Evolutionary conservation across 2,797 vertebrate genomes (phyloP).

Genomic region (Cetoscarus ocellatus): DNA sequence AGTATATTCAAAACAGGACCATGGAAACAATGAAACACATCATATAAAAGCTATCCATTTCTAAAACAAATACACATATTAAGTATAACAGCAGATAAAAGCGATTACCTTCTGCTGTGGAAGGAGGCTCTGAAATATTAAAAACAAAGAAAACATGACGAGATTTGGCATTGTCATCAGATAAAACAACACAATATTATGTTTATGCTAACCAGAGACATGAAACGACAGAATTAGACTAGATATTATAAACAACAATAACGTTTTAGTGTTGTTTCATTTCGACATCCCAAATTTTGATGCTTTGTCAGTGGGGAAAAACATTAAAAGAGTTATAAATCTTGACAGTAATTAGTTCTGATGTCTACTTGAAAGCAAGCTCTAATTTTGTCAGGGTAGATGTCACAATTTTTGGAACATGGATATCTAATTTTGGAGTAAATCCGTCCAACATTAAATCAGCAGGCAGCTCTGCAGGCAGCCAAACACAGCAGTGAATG

Average conservation of each 20-base stretch:
- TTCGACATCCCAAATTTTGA: background rate
- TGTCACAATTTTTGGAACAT: constrained; percentile 16
- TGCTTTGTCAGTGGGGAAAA: background rate
- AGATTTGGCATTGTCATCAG: background rate
- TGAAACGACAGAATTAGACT: too few relatives aligned
- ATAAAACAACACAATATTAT: background rate
- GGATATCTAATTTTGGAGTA: constrained; percentile 9
- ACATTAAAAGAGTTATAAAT: background rate
- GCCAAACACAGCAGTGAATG: constrained; percentile 30
- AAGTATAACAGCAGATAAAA: background rate
- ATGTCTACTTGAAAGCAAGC: constrained; percentile 1
- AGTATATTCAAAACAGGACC: background rate
- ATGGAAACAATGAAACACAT: too few relatives aligned
- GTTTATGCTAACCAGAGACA: background rate
- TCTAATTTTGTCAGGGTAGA: constrained; percentile 15
- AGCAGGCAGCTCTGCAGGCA: constrained; percentile 14
- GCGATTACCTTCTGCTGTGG: constrained; percentile 48
- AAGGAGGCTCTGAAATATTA: constrained; percentile 26
- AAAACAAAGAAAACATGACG: constrained; percentile 24
- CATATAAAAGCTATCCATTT: too few relatives aligned
- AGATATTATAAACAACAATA: background rate
- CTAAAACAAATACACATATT: background rate
- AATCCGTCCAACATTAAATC: constrained; percentile 20
- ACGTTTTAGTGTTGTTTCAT: background rate
- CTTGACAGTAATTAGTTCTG: background rate